Percentiles rank a stretch among this genome's conserved stretches.
These are phyloP conservation scores for Eleutherodactylus coqui DNA, from an alignment of 2,797 vertebrate genomes.

Conservation along the genomic window DNA sequence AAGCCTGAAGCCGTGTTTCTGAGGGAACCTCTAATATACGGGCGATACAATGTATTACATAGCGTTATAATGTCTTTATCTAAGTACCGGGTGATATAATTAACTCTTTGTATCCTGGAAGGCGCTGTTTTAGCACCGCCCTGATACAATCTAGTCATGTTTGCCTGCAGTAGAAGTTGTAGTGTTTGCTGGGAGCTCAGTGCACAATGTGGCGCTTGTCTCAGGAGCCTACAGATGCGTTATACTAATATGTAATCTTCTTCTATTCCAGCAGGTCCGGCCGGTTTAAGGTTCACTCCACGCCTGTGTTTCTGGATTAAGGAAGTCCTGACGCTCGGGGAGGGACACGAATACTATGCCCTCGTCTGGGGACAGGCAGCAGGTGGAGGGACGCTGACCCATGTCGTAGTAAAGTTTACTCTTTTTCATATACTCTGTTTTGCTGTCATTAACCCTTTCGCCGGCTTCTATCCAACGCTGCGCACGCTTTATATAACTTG, in stretches of 20 bases:
- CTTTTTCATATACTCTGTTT: background rate
- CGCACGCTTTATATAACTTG: background rate
- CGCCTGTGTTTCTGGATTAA: constrained; percentile 37
- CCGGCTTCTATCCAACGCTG: background rate
- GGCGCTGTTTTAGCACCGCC: background rate
- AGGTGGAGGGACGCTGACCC: constrained; percentile 45
- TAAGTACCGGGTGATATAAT: background rate
- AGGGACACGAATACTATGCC: constrained; percentile 20
- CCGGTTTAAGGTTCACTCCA: constrained; percentile 28
- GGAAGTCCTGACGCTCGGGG: constrained; percentile 36
- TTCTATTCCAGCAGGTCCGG: background rate
- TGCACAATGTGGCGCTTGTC: too few species aligned
- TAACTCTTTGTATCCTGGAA: background rate
- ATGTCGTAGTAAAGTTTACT: constrained; percentile 16
- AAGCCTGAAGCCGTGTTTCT: background rate
- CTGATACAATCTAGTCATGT: background rate
- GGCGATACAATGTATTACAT: too few species aligned
- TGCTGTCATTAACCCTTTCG: background rate
- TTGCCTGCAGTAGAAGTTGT: background rate
- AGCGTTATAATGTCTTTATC: background rate
- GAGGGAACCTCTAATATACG: too few species aligned
- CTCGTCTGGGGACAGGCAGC: constrained; percentile 27
- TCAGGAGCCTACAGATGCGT: background rate
- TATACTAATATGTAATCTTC: too few species aligned
- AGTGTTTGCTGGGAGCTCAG: background rate